Conservation (phyloP, 2,888 invertebrate species). For the Drosophila aldrichi region DNA sequence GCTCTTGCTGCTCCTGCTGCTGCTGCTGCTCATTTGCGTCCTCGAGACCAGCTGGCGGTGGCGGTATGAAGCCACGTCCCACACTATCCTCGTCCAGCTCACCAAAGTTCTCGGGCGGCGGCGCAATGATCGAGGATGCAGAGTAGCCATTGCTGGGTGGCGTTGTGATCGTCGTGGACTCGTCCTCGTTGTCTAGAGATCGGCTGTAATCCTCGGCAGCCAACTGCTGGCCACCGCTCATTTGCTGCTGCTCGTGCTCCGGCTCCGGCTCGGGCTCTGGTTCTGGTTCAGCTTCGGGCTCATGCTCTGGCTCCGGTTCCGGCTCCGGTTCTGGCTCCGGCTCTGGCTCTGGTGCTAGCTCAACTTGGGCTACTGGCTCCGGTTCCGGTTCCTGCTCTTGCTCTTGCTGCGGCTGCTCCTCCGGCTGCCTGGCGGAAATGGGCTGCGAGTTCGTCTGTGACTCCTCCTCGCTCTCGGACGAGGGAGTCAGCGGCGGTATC, state of each 20-base stretch:
- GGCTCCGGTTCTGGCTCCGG: conserved; percentile 5
- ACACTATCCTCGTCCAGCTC: conserved; percentile 74
- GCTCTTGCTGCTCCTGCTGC: conserved; percentile 23
- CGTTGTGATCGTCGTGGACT: conserved; percentile 84
- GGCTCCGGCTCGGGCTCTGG: conserved; percentile 35
- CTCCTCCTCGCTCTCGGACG: conserved; percentile 82
- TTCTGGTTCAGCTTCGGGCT: conserved; percentile 25
- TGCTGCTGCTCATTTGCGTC: conserved; percentile 42
- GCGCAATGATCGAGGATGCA: conserved; percentile 82
- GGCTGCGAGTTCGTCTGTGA: conserved; percentile 81
- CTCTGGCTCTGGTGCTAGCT: neutral
- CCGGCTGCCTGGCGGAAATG: conserved; percentile 35
- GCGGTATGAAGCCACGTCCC: conserved; percentile 73
- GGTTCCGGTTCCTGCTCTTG: neutral
- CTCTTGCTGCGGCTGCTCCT: conserved; percentile 9
- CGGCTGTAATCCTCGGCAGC: conserved; percentile 73
- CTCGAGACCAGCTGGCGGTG: conserved; percentile 68
- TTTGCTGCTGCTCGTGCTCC: conserved; percentile 33
- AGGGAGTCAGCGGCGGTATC: conserved; percentile 79
- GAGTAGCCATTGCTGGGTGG: conserved; percentile 84
- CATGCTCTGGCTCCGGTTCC: conserved; percentile 9
- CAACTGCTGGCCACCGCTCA: conserved; percentile 51
- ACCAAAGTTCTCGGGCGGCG: conserved; percentile 78
- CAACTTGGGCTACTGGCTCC: conserved; percentile 19
- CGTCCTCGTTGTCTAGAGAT: conserved; percentile 81